Conservation (phyloP, 1,140 invertebrate species). For the Camponotus vicinus region DNA sequence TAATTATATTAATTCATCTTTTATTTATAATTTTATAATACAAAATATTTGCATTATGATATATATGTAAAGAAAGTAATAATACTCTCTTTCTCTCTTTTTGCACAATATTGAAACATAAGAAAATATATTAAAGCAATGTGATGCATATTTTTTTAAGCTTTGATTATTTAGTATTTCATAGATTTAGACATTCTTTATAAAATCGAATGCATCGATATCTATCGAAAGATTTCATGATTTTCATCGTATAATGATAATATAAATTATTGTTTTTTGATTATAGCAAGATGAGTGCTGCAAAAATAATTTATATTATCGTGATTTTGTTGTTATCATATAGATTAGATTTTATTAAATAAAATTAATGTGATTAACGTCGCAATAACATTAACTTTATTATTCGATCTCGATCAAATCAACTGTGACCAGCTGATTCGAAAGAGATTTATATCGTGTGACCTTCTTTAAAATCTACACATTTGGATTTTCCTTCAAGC, state of each 20-base stretch:
- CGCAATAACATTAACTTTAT: background rate
- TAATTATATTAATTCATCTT: no score
- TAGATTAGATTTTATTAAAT: background rate
- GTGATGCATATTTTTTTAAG: background rate
- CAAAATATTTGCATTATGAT: background rate
- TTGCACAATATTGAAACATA: background rate
- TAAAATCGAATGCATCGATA: background rate
- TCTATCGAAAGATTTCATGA: background rate
- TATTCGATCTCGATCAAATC: background rate
- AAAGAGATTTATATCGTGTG: background rate
- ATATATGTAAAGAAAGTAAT: background rate
- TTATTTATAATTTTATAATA: background rate
- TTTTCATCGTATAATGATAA: background rate
- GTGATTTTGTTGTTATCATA: background rate
- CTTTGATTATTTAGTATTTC: background rate
- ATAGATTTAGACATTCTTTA: background rate
- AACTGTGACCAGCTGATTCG: background rate
- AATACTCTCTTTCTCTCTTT: background rate
- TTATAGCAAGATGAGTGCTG: background rate
- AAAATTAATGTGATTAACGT: background rate
- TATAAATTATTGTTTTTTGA: background rate
- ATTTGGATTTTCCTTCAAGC: conserved; percentile 2
- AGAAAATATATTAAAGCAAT: background rate
- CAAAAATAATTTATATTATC: conserved; percentile 1
- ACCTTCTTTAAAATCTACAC: conserved; percentile 9